Percentiles rank a stretch among this genome's conserved stretches.
Evolutionary conservation across 2,888 invertebrate genomes (phyloP).

Genomic region (Chironomus tentans): DNA sequence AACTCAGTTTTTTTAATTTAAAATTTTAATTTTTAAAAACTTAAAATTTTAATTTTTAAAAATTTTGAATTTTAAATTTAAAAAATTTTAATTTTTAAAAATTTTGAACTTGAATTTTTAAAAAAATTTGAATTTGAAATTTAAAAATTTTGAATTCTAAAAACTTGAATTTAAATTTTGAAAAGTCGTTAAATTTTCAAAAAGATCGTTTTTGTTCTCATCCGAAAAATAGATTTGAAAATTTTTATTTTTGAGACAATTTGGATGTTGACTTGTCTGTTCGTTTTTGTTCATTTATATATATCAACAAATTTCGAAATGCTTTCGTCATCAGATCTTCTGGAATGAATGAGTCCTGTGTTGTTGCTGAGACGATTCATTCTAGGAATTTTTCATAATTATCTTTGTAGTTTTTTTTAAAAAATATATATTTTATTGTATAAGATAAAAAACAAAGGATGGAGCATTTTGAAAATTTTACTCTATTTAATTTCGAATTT

Average conservation of each 20-base stretch:
- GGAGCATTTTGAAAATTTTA: not conserved
- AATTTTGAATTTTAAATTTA: no score
- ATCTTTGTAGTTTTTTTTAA: no score
- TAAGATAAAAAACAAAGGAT: conserved; percentile 1
- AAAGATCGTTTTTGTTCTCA: not conserved
- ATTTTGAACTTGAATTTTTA: no score
- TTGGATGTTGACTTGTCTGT: not conserved
- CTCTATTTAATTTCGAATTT: not conserved
- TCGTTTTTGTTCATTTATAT: conserved; percentile 23
- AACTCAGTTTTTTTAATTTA: no score
- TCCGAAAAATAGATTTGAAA: conserved; percentile 1
- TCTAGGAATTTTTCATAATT: not conserved
- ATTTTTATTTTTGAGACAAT: not conserved
- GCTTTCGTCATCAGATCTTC: conserved; percentile 11
- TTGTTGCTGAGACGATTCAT: not conserved
- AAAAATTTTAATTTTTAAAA: no score
- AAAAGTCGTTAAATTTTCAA: not conserved
- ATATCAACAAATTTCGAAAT: conserved; percentile 31
- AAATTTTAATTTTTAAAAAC: no score
- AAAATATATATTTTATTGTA: not conserved
- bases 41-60: no score
- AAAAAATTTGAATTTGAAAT: no score
- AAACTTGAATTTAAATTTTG: not conserved
- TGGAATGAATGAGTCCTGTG: not conserved
- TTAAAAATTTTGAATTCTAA: no score